Conservation (phyloP, 2,797 vertebrate species). For the Cetoscarus ocellatus region DNA sequence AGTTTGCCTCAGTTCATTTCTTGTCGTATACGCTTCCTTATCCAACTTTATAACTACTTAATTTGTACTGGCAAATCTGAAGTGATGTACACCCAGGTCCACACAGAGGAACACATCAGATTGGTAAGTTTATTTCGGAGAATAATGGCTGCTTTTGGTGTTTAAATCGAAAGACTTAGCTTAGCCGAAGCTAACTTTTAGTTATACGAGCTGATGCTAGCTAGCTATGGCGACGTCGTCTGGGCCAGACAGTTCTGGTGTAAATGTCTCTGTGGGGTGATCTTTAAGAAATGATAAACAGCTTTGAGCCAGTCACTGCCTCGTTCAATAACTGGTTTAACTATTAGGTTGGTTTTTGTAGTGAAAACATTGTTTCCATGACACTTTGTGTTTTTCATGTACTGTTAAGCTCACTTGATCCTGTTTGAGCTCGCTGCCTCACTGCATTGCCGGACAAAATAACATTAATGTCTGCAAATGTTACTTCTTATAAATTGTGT, state of each 20-base stretch:
- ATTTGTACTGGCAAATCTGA: constrained; percentile 19
- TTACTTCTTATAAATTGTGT: too few species aligned
- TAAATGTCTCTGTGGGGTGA: constrained; percentile 36
- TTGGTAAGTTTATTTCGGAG: constrained; percentile 56
- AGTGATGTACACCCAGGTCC: constrained; percentile 48
- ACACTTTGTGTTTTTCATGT: constrained; percentile 1
- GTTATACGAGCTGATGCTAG: constrained; percentile 68
- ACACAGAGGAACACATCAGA: neutral
- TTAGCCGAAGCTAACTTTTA: constrained; percentile 80
- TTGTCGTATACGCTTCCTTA: constrained; percentile 8
- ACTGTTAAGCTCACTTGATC: constrained; percentile 35
- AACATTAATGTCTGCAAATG: neutral
- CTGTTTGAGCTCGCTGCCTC: constrained; percentile 30
- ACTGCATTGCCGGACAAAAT: constrained; percentile 26
- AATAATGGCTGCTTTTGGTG: constrained; percentile 7
- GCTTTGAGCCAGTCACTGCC: neutral
- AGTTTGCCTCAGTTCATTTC: constrained; percentile 70
- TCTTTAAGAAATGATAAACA: neutral
- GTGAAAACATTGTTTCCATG: neutral
- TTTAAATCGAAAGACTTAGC: constrained; percentile 62
- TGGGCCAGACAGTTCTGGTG: constrained; percentile 61
- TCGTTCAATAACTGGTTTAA: neutral
- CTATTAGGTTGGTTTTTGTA: too few species aligned
- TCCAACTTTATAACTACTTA: constrained; percentile 46
- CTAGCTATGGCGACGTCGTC: constrained; percentile 73